Base-by-base conservation (phyloP, 2,888 invertebrate species). In the Gerris lacustris region DNA sequence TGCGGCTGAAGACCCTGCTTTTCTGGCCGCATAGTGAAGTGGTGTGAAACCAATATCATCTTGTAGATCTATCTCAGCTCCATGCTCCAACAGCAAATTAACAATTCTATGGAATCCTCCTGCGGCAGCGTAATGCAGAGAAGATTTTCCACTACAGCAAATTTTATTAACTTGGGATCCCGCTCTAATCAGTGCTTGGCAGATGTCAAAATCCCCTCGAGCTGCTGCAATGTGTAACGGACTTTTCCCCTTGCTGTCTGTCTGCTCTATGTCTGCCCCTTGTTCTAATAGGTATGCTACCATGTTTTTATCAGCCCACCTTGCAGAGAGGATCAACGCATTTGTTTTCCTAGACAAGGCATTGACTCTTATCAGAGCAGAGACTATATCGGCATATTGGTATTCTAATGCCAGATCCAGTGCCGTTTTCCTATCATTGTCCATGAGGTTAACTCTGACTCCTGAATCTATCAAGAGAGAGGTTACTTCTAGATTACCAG, bases 21-120 rank as follows among this genome's bases (percentile, higher is more conserved):
- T 43, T n/a, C 43, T 67, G 6, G 67, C 67, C 43, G 67, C 43
- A 67, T 43, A 18, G 43, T 67, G 67, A 6, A 67, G 44, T 15
- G 44, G 44, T 11, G 67, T 43, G 44, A 44, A 11, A 11, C 67
- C 67, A 9, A 44, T 44, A 6, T 11, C 7, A n/a, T 67, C 67
- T 18, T 44, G 6, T 15, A 44, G 9, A 31, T 67, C 11, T 6
- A 67, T 2, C 11, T 18, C 44, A 15, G 43, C 67, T 31, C 67
- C 67, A 43, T 43, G 67, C 2, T 43, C 18, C 18, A 67, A 31
- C 18, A 67, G 7, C 44, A 43, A 44, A 43, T n/a, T 67, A 15
- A 18, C 43, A 43, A 67, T 31, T 15, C 18, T 67, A 7, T 2
- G 7, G 18, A 44, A 15, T 6, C 67, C 44, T 9, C 44, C 44